phyloP scores from a whole-genome alignment of 2,797 vertebrate genomes.

The Alosa sapidissima region DNA sequence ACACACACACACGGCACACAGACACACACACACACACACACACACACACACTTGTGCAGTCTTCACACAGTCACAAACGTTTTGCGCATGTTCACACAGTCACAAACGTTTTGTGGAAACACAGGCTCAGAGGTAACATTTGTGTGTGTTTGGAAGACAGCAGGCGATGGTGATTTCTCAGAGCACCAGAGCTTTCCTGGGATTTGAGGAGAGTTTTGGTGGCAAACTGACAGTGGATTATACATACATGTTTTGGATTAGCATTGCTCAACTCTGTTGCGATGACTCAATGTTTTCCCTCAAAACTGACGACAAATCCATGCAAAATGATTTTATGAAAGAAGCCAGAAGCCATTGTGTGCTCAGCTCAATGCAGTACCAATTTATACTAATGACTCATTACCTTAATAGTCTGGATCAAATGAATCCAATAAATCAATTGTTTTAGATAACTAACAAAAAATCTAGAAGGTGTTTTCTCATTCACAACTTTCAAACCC shows the following conservation, averaged over 20 bases:
- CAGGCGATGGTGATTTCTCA: slow-evolving; percentile 40
- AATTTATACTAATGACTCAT: background rate
- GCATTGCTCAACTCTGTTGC: background rate
- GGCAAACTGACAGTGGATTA: slow-evolving; percentile 38
- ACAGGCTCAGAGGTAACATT: background rate
- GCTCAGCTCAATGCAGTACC: background rate
- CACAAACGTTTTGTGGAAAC: background rate
- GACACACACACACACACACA: too few relatives aligned
- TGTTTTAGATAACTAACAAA: background rate
- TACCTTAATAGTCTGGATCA: background rate
- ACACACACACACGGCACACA: background rate
- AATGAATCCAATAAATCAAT: background rate
- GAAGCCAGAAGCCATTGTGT: background rate
- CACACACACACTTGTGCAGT: too few relatives aligned
- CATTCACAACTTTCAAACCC: background rate
- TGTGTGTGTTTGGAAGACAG: background rate
- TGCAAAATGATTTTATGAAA: background rate
- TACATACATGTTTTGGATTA: slow-evolving; percentile 46
- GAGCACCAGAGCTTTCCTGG: slow-evolving; percentile 39
- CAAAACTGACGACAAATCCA: background rate
- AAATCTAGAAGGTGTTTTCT: background rate
- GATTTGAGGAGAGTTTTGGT: slow-evolving; percentile 34
- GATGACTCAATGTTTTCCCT: slow-evolving; percentile 12
- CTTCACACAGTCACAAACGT: background rate
- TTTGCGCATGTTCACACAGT: background rate